Percentiles rank a stretch among this genome's conserved stretches.
Evolutionary conservation across 2,888 invertebrate genomes (phyloP).

Genomic region (Allophyes oxyacanthae): DNA sequence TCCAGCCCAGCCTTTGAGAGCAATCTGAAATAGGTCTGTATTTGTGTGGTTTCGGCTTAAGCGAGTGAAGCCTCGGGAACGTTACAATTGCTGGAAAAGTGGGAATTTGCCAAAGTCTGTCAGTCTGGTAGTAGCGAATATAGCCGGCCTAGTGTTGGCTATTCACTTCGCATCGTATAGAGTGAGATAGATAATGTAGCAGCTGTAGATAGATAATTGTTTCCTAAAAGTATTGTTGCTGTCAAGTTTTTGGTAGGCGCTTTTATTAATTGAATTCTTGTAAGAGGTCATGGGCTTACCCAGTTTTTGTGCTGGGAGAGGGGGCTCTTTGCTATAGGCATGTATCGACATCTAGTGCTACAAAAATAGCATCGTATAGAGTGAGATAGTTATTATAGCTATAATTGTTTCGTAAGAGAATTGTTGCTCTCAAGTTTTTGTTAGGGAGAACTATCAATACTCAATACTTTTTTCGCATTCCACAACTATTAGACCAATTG

Average conservation of each 20-base stretch:
- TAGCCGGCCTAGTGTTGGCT: slow-evolving; percentile 16
- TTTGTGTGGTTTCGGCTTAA: slow-evolving; percentile 62
- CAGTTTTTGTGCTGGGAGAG: too few relatives aligned
- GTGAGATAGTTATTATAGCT: too few relatives aligned
- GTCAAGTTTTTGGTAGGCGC: slow-evolving; percentile 36
- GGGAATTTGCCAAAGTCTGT: slow-evolving; percentile 54
- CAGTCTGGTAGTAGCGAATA: slow-evolving; percentile 24
- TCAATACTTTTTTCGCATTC: too few relatives aligned
- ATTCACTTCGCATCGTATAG: slow-evolving; percentile 17
- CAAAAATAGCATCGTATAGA: too few relatives aligned
- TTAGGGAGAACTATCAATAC: too few relatives aligned
- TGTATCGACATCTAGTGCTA: too few relatives aligned
- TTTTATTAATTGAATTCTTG: background rate
- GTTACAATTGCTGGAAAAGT: slow-evolving; percentile 54
- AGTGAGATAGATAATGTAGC: slow-evolving; percentile 18
- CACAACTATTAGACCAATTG: too few relatives aligned
- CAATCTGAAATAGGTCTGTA: slow-evolving; percentile 47
- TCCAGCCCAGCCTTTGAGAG: slow-evolving; percentile 22
- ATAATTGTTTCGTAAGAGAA: too few relatives aligned
- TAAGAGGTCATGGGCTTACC: too few relatives aligned
- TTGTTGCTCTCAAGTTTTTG: too few relatives aligned
- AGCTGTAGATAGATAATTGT: slow-evolving; percentile 37
- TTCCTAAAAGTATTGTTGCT: slow-evolving; percentile 40
- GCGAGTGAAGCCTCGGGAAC: slow-evolving; percentile 48
- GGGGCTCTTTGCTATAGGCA: too few relatives aligned